Evolutionary conservation across 2,888 invertebrate species (phyloP), one percentile per base, ranked within the genome.

Genomic region (Eurois occulta): DNA sequence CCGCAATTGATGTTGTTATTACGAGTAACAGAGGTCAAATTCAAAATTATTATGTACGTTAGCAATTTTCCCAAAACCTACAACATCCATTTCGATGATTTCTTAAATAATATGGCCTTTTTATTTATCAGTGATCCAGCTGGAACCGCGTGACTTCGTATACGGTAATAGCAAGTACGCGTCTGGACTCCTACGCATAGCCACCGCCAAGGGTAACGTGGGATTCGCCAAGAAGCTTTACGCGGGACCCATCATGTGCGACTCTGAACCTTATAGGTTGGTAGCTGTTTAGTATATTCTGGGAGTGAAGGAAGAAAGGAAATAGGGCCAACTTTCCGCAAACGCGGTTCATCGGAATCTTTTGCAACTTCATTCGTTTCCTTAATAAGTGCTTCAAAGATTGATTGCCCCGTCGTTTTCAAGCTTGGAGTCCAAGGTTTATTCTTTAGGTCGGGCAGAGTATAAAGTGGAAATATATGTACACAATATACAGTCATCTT

Each of bases 171-270:
- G 93, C 83, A 96, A 95, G 85, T 97, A 97, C 83, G 96, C 97
- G 2, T 98, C 98, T 0, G 98, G 98, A 0, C 97, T 98, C 90
- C 97, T 99, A 60, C 97, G 98, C 68, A 95, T 99, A 24, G 98
- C 98, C 1, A 97, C 97, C 86, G 95, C 97, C 0, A 97, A 97
- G 35, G 98, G 98, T 32, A 98, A 98, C 93, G 90, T 88, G 80
- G 95, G 93, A 74, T 94, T 75, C 68, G 91, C 90, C 77, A 97
- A 91, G 89, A 95, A 88, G 62, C 87, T 95, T 38, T 92, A 93
- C 32, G 97, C 91, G 1, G 96, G 96, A 24, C 94, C 95, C 1
- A 93, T 97, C 35, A 87, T 96, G 86, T 88, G 93, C 6, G 94
- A 92, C 5, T 70, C 88, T 11, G 94, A 94, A 24, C 97, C 97